Conservation (phyloP, 2,888 invertebrate genomes). For the Crioceris asparagi region DNA sequence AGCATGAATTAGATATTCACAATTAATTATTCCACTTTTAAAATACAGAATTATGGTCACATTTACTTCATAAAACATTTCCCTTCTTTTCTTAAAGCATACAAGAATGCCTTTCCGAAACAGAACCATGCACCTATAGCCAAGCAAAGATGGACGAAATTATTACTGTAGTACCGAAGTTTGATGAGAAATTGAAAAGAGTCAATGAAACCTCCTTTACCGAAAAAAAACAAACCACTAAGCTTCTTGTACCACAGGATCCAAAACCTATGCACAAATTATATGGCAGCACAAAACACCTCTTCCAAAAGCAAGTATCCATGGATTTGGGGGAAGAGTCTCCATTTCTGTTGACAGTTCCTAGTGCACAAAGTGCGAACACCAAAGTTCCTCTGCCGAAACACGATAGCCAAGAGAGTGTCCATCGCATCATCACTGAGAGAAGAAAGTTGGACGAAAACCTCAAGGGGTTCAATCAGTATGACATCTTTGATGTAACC, state of each 20-base stretch:
- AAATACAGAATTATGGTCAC: too few relatives aligned
- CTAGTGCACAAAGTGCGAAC: conserved; percentile 7
- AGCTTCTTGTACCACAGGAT: conserved; percentile 27
- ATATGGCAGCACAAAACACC: conserved; percentile 43
- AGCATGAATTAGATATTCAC: too few relatives aligned
- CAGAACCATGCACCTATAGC: too few relatives aligned
- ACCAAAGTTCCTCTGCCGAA: conserved; percentile 18
- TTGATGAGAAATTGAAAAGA: conserved; percentile 19
- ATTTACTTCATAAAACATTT: too few relatives aligned
- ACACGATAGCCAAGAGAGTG: conserved; percentile 40
- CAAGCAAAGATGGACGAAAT: conserved; percentile 31
- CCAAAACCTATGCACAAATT: conserved; percentile 32
- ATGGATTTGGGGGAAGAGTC: conserved; percentile 45
- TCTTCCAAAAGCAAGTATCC: conserved; percentile 45
- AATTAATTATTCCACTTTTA: too few relatives aligned
- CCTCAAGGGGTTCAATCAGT: conserved; percentile 31
- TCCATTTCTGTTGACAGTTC: conserved; percentile 33
- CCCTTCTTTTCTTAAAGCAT: too few relatives aligned
- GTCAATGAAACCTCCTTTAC: conserved; percentile 28
- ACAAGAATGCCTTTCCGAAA: conserved; percentile 24
- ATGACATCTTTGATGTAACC: conserved; percentile 34
- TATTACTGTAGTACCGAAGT: conserved; percentile 23
- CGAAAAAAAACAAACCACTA: conserved; percentile 14
- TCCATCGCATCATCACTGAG: conserved; percentile 51
- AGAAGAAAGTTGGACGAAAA: conserved; percentile 46